Evolutionary conservation across 2,888 invertebrate genomes (phyloP).

Genomic region (Noctua janthe): DNA sequence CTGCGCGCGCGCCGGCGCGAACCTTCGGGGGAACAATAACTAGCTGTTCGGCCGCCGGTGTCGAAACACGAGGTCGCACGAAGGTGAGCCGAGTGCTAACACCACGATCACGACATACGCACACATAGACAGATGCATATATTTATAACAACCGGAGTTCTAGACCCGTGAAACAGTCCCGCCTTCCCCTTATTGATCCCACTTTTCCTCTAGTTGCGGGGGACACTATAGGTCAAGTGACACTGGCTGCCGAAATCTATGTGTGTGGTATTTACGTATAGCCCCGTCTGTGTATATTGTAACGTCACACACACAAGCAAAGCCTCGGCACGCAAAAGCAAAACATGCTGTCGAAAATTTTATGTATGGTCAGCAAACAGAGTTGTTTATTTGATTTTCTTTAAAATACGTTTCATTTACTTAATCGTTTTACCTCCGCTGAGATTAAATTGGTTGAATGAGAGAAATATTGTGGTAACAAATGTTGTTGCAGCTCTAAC

Average conservation of each 20-base stretch:
- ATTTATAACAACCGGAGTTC: conserved; percentile 68
- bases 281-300: conserved; percentile 73
- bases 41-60: conserved; percentile 81
- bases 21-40: conserved; percentile 88
- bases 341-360: conserved; percentile 86
- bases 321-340: conserved; percentile 83
- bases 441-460: conserved; percentile 46
- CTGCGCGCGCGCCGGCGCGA: conserved; percentile 85
- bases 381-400: conserved; percentile 64
- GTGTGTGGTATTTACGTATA: conserved; percentile 78
- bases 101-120: conserved; percentile 82
- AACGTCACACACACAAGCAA: conserved; percentile 75
- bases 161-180: conserved; percentile 38
- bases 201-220: conserved; percentile 11
- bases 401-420: conserved; percentile 59
- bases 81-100: conserved; percentile 88
- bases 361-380: conserved; percentile 75
- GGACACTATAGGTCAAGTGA: conserved; percentile 65
- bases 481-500: conserved; percentile 21
- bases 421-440: conserved; percentile 43
- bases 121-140: conserved; percentile 70
- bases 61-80: conserved; percentile 89
- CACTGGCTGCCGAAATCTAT: conserved; percentile 59
- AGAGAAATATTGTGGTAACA: conserved; percentile 43
- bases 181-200: neutral